phyloP scores from a whole-genome alignment of 2,797 vertebrate genomes.

The Melanotaenia maccullochi region DNA sequence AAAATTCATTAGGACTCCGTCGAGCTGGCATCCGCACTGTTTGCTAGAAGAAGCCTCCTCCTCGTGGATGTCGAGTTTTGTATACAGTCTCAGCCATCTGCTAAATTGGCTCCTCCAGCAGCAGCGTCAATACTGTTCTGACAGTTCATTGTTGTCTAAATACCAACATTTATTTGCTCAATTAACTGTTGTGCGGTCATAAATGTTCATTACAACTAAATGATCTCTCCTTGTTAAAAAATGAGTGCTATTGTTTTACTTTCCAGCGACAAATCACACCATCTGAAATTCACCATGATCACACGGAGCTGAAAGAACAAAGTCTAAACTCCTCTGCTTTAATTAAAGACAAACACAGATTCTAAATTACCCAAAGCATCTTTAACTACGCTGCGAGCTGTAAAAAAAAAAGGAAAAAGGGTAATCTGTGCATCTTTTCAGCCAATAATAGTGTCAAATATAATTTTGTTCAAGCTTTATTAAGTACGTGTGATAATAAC shows the following conservation, averaged over 20 bases:
- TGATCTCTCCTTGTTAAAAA: not conserved
- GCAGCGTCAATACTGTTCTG: not conserved
- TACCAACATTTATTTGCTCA: not conserved
- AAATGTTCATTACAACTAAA: not conserved
- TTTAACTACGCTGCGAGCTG: not conserved
- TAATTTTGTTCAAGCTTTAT: too few relatives aligned
- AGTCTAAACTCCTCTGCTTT: not conserved
- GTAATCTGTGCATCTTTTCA: not conserved
- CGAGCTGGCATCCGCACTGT: not conserved
- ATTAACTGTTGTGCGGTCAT: not conserved
- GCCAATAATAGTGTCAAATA: not conserved
- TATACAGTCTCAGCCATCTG: not conserved
- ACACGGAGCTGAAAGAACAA: not conserved
- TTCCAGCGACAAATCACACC: not conserved
- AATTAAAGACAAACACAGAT: not conserved
- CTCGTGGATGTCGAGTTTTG: not conserved
- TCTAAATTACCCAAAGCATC: not conserved
- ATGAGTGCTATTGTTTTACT: not conserved
- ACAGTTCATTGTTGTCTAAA: not conserved
- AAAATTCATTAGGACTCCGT: conserved; percentile 14
- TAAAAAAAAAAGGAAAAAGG: not conserved
- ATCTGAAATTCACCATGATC: not conserved
- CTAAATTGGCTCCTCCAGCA: not conserved
- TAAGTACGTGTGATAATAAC: too few relatives aligned
- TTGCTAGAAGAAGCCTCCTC: not conserved